These are phyloP conservation scores for Phylloscopus trochiloides DNA, from an alignment of 2,113 vertebrate species.

Conservation along the genomic window DNA sequence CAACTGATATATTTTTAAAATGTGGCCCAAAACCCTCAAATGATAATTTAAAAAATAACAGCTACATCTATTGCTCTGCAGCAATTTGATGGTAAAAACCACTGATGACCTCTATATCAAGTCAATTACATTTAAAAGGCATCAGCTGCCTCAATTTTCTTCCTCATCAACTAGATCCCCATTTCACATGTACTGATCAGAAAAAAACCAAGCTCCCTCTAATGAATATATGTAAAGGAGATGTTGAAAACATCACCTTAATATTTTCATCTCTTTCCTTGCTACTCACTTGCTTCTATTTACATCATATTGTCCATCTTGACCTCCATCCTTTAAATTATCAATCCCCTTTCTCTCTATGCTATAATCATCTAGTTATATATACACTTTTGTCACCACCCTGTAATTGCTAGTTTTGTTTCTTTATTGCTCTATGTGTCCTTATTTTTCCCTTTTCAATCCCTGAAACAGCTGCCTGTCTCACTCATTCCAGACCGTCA, in stretches of 20 bases:
- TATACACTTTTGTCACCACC: not conserved
- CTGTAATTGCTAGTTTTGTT: not conserved
- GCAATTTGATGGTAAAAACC: not conserved
- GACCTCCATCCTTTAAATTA: not conserved
- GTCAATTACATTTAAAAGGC: not conserved
- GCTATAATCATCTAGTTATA: not conserved
- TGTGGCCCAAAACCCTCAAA: not conserved
- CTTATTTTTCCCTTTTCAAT: not conserved
- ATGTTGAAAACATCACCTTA: not conserved
- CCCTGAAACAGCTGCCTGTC: not conserved
- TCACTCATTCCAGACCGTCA: not conserved
- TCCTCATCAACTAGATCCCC: not conserved
- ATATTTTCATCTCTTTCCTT: not conserved
- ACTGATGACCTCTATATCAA: not conserved
- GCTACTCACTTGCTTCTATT: not conserved
- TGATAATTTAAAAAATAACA: not conserved
- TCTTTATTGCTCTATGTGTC: not conserved
- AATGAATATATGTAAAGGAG: not conserved
- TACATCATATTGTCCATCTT: not conserved
- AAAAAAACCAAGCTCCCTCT: not conserved
- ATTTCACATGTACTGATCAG: not conserved
- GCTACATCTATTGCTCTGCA: not conserved
- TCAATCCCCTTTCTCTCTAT: not conserved
- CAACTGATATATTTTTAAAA: not conserved
- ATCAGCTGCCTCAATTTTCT: not conserved